A percentile compares a stretch with the other conserved stretches of the same genome.
phyloP scores from a whole-genome alignment of 1,140 invertebrate genomes.

The Aphaenogaster floridana region DNA sequence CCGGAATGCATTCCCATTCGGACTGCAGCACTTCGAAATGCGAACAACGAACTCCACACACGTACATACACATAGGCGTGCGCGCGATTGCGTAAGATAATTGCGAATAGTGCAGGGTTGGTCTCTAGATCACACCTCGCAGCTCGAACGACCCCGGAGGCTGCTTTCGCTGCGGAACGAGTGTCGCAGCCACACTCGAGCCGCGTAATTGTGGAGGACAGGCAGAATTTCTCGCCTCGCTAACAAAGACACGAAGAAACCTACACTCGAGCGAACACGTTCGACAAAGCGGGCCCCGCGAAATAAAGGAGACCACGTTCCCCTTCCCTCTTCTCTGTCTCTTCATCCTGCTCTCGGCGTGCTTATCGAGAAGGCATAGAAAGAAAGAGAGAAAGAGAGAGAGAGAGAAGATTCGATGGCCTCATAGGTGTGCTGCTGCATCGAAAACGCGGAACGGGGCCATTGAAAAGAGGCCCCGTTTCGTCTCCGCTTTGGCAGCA shows the following conservation, averaged over 20 bases:
- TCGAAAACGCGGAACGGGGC: slow-evolving; percentile 65
- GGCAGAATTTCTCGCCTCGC: slow-evolving; percentile 85
- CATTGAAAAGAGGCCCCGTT: slow-evolving; percentile 70
- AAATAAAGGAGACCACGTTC: slow-evolving; percentile 78
- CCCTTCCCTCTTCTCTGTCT: slow-evolving; percentile 50
- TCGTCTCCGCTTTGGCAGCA: slow-evolving; percentile 54
- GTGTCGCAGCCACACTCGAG: slow-evolving; percentile 64
- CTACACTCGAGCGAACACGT: slow-evolving; percentile 79
- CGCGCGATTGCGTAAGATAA: slow-evolving; percentile 57
- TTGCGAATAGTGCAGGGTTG: slow-evolving; percentile 44
- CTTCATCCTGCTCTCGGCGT: slow-evolving; percentile 32
- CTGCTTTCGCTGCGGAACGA: slow-evolving; percentile 48
- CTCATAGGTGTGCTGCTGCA: slow-evolving; percentile 67
- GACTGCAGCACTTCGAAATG: slow-evolving; percentile 24
- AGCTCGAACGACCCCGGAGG: slow-evolving; percentile 45
- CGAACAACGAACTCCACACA: slow-evolving; percentile 41
- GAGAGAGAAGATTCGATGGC: slow-evolving; percentile 9
- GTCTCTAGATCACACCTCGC: slow-evolving; percentile 67
- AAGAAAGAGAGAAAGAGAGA: background rate
- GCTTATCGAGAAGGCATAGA: slow-evolving; percentile 40
- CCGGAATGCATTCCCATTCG: slow-evolving; percentile 40
- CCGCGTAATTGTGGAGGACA: slow-evolving; percentile 83
- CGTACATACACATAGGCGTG: background rate
- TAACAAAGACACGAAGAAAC: slow-evolving; percentile 85
- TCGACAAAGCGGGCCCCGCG: slow-evolving; percentile 80